Base-by-base conservation (phyloP, 2,113 vertebrate species). In the Xyrauchen texanus region DNA sequence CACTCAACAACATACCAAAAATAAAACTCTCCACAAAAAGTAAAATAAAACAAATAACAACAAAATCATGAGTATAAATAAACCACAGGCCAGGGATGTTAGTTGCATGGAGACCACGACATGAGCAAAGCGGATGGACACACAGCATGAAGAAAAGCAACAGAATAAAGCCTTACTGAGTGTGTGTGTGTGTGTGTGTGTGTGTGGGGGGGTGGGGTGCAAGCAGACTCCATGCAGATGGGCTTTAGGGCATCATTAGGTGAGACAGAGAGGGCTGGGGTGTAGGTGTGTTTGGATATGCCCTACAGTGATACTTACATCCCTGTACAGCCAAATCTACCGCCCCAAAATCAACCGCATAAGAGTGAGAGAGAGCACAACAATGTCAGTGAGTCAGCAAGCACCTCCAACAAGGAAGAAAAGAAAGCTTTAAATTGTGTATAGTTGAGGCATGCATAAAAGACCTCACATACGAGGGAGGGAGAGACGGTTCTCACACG, bases 241-340 rank as follows among this genome's bases (percentile, higher is more conserved):
- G 68, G 63, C 57, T 55, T 66, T 53, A 60, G 64, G 64, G 61
- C 42, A 78, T 44, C 66, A 49, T 34, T 34, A 34, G 21, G 68
- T 1, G 21, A 79, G 46, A 63, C 47, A 51, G 46, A 68, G 44
- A 78, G 76, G 15, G 61, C 15, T 21, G 53, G 44, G 68, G 69
- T 9, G 63, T 51, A 77, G 67, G 47, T 76, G 78, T 69, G 82
- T 69, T 12, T 80, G 83, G 85, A 83, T 86, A 73, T 66, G 70
- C 77, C 93, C 95, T 94, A 96, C 95, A 96, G 96, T 95, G 94
- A 94, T 99, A 99, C 98, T 99, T 99, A 99, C 98, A 98, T 99
- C 98, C 97, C 98, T 99, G 97, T 99, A 99, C 97, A 99, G 98
- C 98, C 98, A 99, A 94, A 99, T 98, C 98, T 99, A 99, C 92